These are phyloP conservation scores for Paramuricea clavata DNA, from an alignment of 92 coral and sea anemone species.

Conservation along the genomic window DNA sequence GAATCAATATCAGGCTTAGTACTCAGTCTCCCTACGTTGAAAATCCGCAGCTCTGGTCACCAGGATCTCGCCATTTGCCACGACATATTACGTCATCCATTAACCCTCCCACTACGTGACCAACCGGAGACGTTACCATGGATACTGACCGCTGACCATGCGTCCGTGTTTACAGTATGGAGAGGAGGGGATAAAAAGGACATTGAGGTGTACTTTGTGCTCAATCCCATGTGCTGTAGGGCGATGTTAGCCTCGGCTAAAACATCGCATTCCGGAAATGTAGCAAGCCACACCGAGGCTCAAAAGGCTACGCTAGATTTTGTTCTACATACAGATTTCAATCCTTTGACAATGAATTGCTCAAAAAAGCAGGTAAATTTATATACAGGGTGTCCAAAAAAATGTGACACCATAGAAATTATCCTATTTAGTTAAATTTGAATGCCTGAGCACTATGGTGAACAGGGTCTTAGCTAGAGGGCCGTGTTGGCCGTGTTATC, in stretches of 20 bases:
- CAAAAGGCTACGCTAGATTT: slow-evolving; percentile 84
- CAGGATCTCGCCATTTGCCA: slow-evolving; percentile 83
- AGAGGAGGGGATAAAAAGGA: slow-evolving; percentile 27
- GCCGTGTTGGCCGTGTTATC: no score
- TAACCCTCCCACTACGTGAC: slow-evolving; percentile 70
- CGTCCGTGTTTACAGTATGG: slow-evolving; percentile 82
- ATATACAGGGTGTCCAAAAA: no score
- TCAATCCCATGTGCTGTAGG: slow-evolving; percentile 86
- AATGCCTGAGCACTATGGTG: no score
- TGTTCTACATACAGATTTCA: slow-evolving; percentile 93
- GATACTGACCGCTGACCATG: slow-evolving; percentile 85
- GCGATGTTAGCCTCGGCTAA: slow-evolving; percentile 97
- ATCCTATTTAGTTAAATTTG: no score
- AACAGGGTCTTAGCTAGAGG: no score
- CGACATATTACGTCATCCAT: slow-evolving; percentile 73
- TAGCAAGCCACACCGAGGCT: slow-evolving; percentile 52
- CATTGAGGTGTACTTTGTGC: slow-evolving; percentile 56
- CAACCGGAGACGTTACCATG: slow-evolving; percentile 88
- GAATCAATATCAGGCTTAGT: slow-evolving; percentile 78
- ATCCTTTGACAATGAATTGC: slow-evolving; percentile 82
- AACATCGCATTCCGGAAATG: slow-evolving; percentile 66
- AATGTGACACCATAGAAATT: no score
- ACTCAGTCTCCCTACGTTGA: slow-evolving; percentile 79
- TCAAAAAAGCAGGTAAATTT: slow-evolving; percentile 85
- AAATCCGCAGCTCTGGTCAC: slow-evolving; percentile 85